Evolutionary conservation across 2,113 vertebrate genomes (phyloP).

Genomic region (Callocephalon fimbriatum): DNA sequence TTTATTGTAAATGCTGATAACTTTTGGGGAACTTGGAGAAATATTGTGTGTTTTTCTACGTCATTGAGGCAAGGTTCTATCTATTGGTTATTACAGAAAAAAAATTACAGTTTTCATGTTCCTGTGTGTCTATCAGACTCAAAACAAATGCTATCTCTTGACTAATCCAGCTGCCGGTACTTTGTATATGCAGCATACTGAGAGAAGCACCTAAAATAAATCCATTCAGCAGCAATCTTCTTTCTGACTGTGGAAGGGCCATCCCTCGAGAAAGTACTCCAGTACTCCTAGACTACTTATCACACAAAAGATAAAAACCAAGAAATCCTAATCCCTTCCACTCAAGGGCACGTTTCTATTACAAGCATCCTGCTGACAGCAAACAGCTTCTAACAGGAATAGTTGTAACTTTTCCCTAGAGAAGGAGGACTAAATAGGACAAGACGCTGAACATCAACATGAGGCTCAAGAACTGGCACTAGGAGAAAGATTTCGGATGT

Average conservation of each 20-base stretch:
- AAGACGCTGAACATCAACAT: not conserved
- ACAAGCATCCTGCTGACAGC: not conserved
- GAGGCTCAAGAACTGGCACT: not conserved
- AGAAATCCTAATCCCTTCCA: not conserved
- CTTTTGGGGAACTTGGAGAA: not conserved
- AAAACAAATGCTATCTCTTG: not conserved
- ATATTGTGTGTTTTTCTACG: not conserved
- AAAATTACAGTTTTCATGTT: not conserved
- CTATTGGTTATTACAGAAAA: not conserved
- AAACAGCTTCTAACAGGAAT: not conserved
- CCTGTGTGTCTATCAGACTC: not conserved
- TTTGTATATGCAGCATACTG: not conserved
- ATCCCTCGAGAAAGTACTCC: fast-evolving
- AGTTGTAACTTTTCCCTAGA: not conserved
- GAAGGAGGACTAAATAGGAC: not conserved
- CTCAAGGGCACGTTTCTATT: not conserved
- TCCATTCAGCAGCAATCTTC: not conserved
- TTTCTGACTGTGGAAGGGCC: not conserved
- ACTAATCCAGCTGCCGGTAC: not conserved
- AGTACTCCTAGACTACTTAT: not conserved
- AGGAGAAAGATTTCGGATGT: not conserved
- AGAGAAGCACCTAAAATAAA: not conserved
- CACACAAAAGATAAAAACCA: not conserved
- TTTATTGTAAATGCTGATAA: not conserved
- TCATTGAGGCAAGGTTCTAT: not conserved